phyloP scores from a whole-genome alignment of 2,113 vertebrate genomes.

The Notechis scutatus region DNA sequence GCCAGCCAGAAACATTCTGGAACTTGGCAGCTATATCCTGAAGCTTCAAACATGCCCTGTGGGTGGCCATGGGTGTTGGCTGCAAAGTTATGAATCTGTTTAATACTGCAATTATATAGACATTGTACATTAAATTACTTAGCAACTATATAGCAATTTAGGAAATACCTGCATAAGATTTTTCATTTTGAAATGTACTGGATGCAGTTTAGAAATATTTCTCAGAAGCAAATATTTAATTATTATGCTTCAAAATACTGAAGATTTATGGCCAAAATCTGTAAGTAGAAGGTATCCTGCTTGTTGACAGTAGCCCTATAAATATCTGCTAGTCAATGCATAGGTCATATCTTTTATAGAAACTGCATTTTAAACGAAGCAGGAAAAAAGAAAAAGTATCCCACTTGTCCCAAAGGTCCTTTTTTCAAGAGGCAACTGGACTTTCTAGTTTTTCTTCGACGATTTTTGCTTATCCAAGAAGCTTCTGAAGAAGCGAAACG shows the following conservation, averaged over 20 bases:
- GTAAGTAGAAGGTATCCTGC: neutral
- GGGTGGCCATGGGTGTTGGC: slow-evolving; percentile 57
- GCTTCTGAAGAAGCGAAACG: no score
- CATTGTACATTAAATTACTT: slow-evolving; percentile 57
- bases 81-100: slow-evolving; percentile 50
- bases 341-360: neutral
- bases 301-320: neutral
- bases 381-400: neutral
- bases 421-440: no score
- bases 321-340: neutral
- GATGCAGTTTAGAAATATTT: neutral
- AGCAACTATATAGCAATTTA: slow-evolving; percentile 57
- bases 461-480: no score
- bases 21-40: slow-evolving; percentile 58
- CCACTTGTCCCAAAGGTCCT: no score
- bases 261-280: neutral
- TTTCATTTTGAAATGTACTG: slow-evolving; percentile 39
- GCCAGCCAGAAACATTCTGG: slow-evolving; percentile 37
- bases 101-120: slow-evolving; percentile 61
- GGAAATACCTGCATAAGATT: slow-evolving; percentile 45
- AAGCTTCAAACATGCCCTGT: slow-evolving; percentile 63
- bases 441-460: no score
- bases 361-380: neutral
- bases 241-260: neutral
- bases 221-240: neutral